Evolutionary conservation across 2,113 vertebrate genomes (phyloP), one percentile per base, ranked within the genome.

Genomic region (Hyaena hyaena): DNA sequence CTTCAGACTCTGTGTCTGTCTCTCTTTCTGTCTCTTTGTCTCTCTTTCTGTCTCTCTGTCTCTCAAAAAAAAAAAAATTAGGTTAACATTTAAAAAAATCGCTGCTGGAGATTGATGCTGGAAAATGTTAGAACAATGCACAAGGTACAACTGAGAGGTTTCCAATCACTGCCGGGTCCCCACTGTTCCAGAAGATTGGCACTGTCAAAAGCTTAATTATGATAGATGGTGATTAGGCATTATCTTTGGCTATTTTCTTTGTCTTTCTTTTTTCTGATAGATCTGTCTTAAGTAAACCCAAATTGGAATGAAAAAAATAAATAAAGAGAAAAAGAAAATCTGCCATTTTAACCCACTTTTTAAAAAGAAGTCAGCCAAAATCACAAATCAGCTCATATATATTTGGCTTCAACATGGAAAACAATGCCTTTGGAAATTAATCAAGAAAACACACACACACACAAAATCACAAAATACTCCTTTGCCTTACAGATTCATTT

Each of bases 231-330:
- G 83, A 89, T 63, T 55, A 86, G 77, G 58, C 65, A 31, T 92
- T 94, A 86, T 89, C 79, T 89, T 85, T 86, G 73, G 65, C 88
- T 81, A 14, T 74, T 97, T 94, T 63, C 26, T 90, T 55, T 96
- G 82, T 43, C 15, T 92, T 94, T 86, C 77, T 45, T 96, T 96
- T 90, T 91, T 69, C 73, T 86, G 61, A 96, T n/a, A 90, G n/a
- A 28, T 69, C 88, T 89, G 10, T 89, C 43, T 94, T 94, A 96
- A 96, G 80, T 92, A 85, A 97, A 85, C 50, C 81, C 48, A 89
- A 92, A 96, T 23, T 92, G 35, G 65, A 89, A 90, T 55, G n/a
- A 76, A 94, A 88, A 76, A 71, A 28, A 31, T 10, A 48, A 3
- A 48, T 11, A 73, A 21, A 71, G 65, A 61, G 58, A 76, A 80